Evolutionary conservation across 2,888 invertebrate species (phyloP), one percentile per base, ranked within the genome.

Genomic region (Pedicia rivosa): DNA sequence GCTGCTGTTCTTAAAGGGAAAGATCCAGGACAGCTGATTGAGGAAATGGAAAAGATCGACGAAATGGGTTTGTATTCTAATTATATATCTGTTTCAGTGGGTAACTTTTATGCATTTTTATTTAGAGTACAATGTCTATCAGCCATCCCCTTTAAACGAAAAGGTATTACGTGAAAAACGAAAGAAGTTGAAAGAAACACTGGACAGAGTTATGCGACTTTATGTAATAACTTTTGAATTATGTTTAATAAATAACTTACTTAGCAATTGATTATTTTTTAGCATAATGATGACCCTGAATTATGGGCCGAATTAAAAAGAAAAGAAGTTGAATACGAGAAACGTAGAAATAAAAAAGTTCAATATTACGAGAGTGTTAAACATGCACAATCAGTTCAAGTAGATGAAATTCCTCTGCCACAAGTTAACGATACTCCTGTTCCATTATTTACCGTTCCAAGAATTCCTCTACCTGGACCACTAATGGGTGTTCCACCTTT

Each of bases 1-100:
- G 90, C 92, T 32, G 94, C 95, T 35, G 95, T 97, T 3, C 67
- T 98, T 4, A 97, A 97, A 66, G 91, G 92, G 56, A 95, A 97
- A 66, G 95, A 98, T 68, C 95, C 97, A 0, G 72, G 80, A 37
- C 91, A 94, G 57, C 78, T 97, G 40, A 70, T 98, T 27, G 84
- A 87, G 52, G 95, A 95, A 62, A 75, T 98, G 70, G 92, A 95
- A 56, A 87, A 91, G 64, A 90, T 97, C 53, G 97, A 97, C 69
- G 87, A 92, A 70, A 94, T 95, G 90, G 94, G 92, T 91, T 64
- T 50, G 58, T 55, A 13, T 25, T 55, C 14, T 26, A 15, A 30
- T 35, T 32, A 39, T 28, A 32, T 22, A 34, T n/a, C n/a, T n/a
- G n/a, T n/a, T n/a, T n/a, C n/a, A n/a, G n/a, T n/a, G n/a, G n/a